These are phyloP conservation scores for Drosophila anceps DNA, from an alignment of 2,888 invertebrate species.

Conservation along the genomic window DNA sequence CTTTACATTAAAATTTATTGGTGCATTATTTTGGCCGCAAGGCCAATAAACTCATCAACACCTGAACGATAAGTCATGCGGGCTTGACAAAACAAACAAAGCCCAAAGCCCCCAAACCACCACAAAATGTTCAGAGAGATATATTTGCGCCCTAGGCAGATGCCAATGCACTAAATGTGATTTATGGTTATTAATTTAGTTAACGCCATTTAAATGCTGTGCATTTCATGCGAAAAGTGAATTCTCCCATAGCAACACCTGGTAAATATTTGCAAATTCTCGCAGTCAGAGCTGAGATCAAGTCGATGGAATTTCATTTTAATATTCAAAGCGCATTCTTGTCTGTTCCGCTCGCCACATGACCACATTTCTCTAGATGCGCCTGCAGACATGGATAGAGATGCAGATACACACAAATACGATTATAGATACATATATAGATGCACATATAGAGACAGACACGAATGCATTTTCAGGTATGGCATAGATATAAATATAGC, in stretches of 20 bases:
- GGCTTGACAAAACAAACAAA: conserved; percentile 1
- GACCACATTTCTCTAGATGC: conserved; percentile 25
- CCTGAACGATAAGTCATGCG: conserved; percentile 36
- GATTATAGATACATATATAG: neutral
- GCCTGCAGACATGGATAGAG: neutral
- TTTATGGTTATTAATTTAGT: conserved; percentile 70
- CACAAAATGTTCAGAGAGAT: conserved; percentile 16
- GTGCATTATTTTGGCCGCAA: conserved; percentile 30
- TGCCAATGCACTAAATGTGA: conserved; percentile 64
- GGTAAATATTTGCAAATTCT: conserved; percentile 57
- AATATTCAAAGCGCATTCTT: conserved; percentile 59
- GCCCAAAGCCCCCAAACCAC: conserved; percentile 1
- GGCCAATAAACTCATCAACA: conserved; percentile 55
- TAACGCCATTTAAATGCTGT: conserved; percentile 40
- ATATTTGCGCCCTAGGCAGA: conserved; percentile 41
- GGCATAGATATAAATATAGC: too few species aligned
- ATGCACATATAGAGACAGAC: neutral
- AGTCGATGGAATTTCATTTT: conserved; percentile 65
- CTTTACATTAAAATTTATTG: conserved; percentile 37
- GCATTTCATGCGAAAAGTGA: conserved; percentile 20
- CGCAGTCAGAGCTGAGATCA: conserved; percentile 48
- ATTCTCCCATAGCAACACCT: conserved; percentile 18
- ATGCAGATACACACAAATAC: neutral
- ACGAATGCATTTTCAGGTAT: too few species aligned
- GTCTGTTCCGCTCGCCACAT: conserved; percentile 1